These are phyloP conservation scores for Apamea sordens DNA, from an alignment of 2,888 invertebrate genomes.

Conservation along the genomic window DNA sequence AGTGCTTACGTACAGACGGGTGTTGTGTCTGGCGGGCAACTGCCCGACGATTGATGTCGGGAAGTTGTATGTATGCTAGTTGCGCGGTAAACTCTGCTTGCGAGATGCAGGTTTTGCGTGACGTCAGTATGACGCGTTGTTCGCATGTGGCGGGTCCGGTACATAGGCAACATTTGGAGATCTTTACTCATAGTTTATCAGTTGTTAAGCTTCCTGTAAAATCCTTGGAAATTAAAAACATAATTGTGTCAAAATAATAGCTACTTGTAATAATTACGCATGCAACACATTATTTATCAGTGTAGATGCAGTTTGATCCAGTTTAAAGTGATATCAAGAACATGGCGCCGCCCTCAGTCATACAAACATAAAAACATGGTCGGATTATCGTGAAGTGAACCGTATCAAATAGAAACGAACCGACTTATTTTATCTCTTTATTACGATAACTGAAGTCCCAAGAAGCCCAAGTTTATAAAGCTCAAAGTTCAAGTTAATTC, in stretches of 20 bases:
- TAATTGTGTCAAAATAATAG: conserved; percentile 21
- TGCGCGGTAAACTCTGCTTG: too few relatives aligned
- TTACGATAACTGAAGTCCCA: conserved; percentile 14
- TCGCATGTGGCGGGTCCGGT: too few relatives aligned
- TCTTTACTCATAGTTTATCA: background rate
- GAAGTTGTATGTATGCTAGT: too few relatives aligned
- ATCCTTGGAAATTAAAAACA: background rate
- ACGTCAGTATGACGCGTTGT: too few relatives aligned
- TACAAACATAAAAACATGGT: conserved; percentile 19
- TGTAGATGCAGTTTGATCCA: conserved; percentile 47
- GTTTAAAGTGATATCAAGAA: conserved; percentile 46
- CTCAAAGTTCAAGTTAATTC: conserved; percentile 34
- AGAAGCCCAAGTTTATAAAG: conserved; percentile 15
- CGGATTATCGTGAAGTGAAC: conserved; percentile 49
- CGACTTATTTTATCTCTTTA: conserved; percentile 38
- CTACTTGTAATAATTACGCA: conserved; percentile 12
- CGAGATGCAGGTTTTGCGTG: too few relatives aligned
- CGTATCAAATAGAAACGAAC: conserved; percentile 40
- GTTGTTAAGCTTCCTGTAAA: background rate
- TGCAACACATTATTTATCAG: conserved; percentile 45
- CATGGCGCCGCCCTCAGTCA: conserved; percentile 41
- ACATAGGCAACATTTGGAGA: background rate
- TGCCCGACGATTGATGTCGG: too few relatives aligned
- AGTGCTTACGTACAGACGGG: too few relatives aligned
- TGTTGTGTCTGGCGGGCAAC: too few relatives aligned